A percentile compares a stretch with the other conserved stretches of the same genome.
Conservation (phyloP, 2,888 invertebrate species). For the Stegophylla sp. region DNA sequence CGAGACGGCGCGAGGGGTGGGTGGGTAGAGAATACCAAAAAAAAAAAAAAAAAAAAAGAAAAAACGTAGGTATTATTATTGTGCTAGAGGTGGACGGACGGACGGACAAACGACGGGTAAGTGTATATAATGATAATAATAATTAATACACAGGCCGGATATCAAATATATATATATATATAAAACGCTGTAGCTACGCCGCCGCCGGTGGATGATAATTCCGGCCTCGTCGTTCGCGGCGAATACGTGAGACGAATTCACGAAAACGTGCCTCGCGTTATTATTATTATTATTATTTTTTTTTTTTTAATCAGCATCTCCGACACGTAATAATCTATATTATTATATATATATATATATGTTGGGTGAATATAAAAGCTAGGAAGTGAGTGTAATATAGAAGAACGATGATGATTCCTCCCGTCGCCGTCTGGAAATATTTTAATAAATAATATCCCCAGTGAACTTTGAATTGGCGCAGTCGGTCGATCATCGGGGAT, state of each 20-base stretch:
- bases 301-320: conserved; percentile 48
- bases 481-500: not conserved
- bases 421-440: conserved; percentile 24
- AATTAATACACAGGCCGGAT: not conserved
- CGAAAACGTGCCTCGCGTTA: conserved; percentile 8
- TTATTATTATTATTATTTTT: conserved; percentile 25
- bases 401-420: conserved; percentile 42
- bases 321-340: not conserved
- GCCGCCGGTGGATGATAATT: not conserved
- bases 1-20: too few species aligned
- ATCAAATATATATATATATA: not conserved
- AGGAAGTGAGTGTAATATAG: not conserved
- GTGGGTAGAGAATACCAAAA: too few species aligned
- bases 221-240: not conserved
- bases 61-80: too few species aligned
- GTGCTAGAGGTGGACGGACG: too few species aligned
- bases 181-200: not conserved
- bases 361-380: not conserved
- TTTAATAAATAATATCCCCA: conserved; percentile 34
- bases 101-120: not conserved
- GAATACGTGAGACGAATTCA: conserved; percentile 39
- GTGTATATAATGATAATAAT: not conserved
- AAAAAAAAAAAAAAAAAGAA: too few species aligned
- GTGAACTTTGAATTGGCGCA: not conserved
- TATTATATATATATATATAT: conserved; percentile 7